Evolutionary conservation across 1,140 invertebrate species (phyloP), one percentile per base, ranked within the genome.

Genomic region (Pentalonia nigronervosa): DNA sequence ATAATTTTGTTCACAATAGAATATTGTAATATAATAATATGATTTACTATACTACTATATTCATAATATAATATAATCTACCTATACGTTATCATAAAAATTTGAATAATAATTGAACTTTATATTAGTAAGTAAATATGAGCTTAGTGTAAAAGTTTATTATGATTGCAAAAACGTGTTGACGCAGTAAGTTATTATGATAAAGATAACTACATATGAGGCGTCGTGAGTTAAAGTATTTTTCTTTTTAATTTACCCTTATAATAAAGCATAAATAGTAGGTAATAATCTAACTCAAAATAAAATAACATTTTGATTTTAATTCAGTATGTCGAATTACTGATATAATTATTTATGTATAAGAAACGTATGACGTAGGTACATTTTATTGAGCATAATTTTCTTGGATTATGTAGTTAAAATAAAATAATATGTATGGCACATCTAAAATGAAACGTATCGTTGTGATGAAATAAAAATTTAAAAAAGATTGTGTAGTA

Each of bases 81-180:
- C n/a, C 20, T 34, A n/a, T 50, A 21, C 36, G 47, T 50, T 88
- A 50, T 50, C 45, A 53, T 89, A 89, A 53, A 89, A 89, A 89
- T 89, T 53, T 89, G n/a, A 89, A 89, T 89, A 89, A 53, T 89
- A 89, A 53, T 89, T 53, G 48, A 89, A 89, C 87, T 34, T 50
- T 53, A 53, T 34, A n/a, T 36, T 89, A 89, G 34, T 53, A 89
- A 89, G 48, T 89, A 89, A 89, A 89, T 89, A 89, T 89, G 48
- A 21, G 87, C 34, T 89, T 89, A 50, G 7, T 53, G 21, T 53
- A 89, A 89, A 89, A 53, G n/a, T 89, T 89, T 89, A 89, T 89
- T 89, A 89, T 89, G 87, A 89, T 53, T 53, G 48, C 21, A 89
- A 53, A 89, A 50, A 23, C 48, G n/a, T 88, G 86, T 88, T 88